phyloP scores from a whole-genome alignment of 2,888 invertebrate genomes.

The Macrosiphum euphorbiae region DNA sequence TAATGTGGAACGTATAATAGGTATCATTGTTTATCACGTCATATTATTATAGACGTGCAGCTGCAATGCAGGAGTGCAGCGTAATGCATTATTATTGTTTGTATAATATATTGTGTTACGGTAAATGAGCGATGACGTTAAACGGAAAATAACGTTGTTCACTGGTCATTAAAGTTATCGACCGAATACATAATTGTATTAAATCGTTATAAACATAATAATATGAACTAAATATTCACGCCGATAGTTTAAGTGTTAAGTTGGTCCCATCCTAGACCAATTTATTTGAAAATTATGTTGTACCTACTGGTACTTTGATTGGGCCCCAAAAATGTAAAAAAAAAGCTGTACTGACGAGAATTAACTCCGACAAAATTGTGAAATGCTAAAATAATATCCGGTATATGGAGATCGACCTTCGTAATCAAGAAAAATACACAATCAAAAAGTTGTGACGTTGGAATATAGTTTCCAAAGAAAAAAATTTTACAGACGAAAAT shows the following conservation, averaged over 20 bases:
- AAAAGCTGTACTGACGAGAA: neutral
- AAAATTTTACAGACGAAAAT: too few relatives aligned
- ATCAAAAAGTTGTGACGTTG: too few relatives aligned
- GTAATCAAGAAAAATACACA: too few relatives aligned
- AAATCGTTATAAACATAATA: neutral
- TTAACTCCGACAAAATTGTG: too few relatives aligned
- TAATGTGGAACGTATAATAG: neutral
- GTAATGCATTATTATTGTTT: slow-evolving; percentile 6
- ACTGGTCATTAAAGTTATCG: neutral
- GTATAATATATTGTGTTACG: neutral
- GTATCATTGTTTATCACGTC: too few relatives aligned
- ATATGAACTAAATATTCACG: neutral
- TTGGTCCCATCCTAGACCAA: neutral
- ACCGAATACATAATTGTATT: neutral
- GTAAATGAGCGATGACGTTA: neutral
- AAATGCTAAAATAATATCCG: too few relatives aligned
- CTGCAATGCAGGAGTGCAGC: neutral
- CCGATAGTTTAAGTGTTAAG: neutral
- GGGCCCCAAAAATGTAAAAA: neutral
- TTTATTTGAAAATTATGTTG: neutral
- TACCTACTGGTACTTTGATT: neutral
- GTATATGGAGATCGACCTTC: too few relatives aligned
- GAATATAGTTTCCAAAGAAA: too few relatives aligned
- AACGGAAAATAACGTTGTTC: neutral
- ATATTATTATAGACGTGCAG: neutral